Conservation (phyloP, 2,797 vertebrate genomes). For the Pipistrellus pygmaeus region DNA sequence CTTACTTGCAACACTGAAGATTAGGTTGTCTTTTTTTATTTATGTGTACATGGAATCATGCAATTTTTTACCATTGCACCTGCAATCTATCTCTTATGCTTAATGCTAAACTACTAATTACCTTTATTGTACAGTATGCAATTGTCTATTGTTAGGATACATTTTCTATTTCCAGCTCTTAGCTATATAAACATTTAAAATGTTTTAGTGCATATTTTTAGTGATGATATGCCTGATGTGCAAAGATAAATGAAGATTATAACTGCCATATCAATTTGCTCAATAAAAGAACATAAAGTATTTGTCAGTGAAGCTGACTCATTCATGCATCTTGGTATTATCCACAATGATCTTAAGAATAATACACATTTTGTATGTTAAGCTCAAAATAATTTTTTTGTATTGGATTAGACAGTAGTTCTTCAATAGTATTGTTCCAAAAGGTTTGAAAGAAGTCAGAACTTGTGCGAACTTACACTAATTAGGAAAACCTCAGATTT, state of each 20-base stretch:
- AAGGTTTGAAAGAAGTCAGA: conserved; percentile 17
- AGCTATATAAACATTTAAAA: neutral
- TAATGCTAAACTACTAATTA: neutral
- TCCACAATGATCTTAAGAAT: neutral
- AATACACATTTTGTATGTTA: neutral
- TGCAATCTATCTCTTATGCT: neutral
- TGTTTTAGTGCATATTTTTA: neutral
- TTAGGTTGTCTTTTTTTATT: neutral
- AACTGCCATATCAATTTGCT: neutral
- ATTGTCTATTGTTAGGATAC: neutral
- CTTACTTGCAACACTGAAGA: neutral
- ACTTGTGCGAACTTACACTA: neutral
- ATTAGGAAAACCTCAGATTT: conserved; percentile 26
- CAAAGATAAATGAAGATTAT: neutral
- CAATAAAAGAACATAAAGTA: neutral
- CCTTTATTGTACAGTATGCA: neutral
- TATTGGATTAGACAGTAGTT: neutral
- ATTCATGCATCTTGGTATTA: neutral
- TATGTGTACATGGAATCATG: neutral
- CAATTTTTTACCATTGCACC: neutral
- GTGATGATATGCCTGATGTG: neutral
- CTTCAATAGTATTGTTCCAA: neutral
- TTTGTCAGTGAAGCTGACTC: neutral
- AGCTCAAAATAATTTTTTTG: conserved; percentile 15
- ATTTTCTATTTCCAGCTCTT: neutral